Evolutionary conservation across 2,797 vertebrate species (phyloP).

Genomic region (Poeciliopsis gracilis): DNA sequence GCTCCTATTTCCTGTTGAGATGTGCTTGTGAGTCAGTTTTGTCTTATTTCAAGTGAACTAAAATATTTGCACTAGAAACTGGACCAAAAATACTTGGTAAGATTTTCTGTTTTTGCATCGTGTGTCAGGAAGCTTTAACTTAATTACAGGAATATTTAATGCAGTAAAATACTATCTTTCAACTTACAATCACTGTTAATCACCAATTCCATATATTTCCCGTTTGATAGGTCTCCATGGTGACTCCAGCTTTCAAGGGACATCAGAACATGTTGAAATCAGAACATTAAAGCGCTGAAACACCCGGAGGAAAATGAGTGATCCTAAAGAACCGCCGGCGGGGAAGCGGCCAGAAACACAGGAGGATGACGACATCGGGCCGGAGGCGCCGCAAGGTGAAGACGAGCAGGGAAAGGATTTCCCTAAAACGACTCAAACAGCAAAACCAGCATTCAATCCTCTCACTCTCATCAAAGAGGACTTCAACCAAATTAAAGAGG

Average conservation of each 20-base stretch:
- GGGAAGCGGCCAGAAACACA: neutral
- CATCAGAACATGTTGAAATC: neutral
- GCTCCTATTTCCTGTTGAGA: too few relatives aligned
- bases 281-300: neutral
- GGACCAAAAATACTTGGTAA: too few relatives aligned
- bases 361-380: neutral
- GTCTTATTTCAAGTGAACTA: too few relatives aligned
- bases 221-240: neutral
- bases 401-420: neutral
- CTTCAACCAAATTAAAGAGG: slow-evolving; percentile 48
- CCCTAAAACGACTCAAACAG: neutral
- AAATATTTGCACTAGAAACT: too few relatives aligned
- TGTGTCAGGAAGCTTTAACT: too few relatives aligned
- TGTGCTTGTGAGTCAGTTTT: too few relatives aligned
- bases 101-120: too few relatives aligned
- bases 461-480: slow-evolving; percentile 47
- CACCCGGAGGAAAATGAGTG: slow-evolving; percentile 21
- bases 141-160: neutral
- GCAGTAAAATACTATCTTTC: neutral
- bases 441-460: slow-evolving; percentile 11
- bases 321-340: neutral
- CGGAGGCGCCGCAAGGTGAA: neutral
- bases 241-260: neutral
- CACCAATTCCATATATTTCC: neutral
- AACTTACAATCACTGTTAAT: neutral